Evolutionary conservation across 2,113 vertebrate genomes (phyloP).

Genomic region (Equus przewalskii): DNA sequence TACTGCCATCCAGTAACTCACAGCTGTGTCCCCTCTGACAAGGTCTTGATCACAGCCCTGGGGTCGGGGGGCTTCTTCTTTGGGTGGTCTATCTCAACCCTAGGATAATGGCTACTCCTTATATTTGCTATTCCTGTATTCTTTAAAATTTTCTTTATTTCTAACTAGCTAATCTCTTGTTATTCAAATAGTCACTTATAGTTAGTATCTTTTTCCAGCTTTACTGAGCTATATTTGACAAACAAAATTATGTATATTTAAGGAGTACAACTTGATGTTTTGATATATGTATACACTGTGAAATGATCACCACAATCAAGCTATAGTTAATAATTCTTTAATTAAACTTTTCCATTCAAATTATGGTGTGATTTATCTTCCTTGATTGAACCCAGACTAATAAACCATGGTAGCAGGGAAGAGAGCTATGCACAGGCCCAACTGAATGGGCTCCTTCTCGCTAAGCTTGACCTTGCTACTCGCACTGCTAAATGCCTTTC

Average conservation of each 20-base stretch:
- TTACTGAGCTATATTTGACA: background rate
- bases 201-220: background rate
- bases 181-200: background rate
- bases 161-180: background rate
- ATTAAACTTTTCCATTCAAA: background rate
- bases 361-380: background rate
- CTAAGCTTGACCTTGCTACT: background rate
- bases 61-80: background rate
- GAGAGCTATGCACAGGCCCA: background rate
- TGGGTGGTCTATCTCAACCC: background rate
- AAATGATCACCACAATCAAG: background rate
- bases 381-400: background rate
- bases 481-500: background rate
- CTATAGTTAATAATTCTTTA: background rate
- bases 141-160: background rate
- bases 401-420: background rate
- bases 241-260: background rate
- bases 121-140: background rate
- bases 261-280: background rate
- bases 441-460: background rate
- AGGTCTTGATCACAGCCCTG: background rate
- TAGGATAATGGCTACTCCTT: background rate
- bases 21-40: background rate
- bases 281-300: background rate
- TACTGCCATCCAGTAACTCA: background rate